A percentile compares a stretch with the other conserved stretches of the same genome.
phyloP scores from a whole-genome alignment of 2,888 invertebrate genomes.

The Eumerus sabulonum region DNA sequence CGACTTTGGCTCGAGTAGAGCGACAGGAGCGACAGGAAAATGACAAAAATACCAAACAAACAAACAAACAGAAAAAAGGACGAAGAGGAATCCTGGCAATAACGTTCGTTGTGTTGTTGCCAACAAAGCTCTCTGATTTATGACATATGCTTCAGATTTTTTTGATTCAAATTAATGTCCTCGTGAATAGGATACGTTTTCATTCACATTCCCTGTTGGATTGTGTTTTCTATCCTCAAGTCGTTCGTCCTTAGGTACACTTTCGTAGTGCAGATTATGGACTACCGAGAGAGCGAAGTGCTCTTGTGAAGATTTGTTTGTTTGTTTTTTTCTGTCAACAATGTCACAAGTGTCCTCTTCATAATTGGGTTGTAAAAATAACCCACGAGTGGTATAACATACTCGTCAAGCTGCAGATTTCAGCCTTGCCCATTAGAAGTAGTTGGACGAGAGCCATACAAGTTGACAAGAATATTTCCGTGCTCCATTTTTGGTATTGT shows the following conservation, averaged over 20 bases:
- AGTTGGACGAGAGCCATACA: no score
- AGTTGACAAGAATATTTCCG: no score
- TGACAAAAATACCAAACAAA: background rate
- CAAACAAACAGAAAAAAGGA: slow-evolving; percentile 32
- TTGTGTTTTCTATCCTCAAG: background rate
- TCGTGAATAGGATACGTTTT: slow-evolving; percentile 24
- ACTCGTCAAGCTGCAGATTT: no score
- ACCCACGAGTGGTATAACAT: no score
- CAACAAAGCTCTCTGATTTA: slow-evolving; percentile 67
- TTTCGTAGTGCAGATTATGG: no score
- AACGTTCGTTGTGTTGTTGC: slow-evolving; percentile 63
- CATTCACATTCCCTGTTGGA: background rate
- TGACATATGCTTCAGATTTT: slow-evolving; percentile 55
- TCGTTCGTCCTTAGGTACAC: no score
- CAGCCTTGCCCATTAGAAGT: no score
- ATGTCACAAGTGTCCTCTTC: slow-evolving; percentile 44
- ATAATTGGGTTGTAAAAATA: slow-evolving; percentile 52
- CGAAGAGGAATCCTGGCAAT: slow-evolving; percentile 59
- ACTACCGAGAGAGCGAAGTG: no score
- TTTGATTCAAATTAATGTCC: slow-evolving; percentile 53
- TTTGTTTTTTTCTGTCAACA: slow-evolving; percentile 37
- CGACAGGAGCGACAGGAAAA: slow-evolving; percentile 8
- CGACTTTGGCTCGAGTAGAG: slow-evolving; percentile 5
- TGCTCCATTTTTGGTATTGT: no score
- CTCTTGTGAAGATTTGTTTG: slow-evolving; percentile 14